These are phyloP conservation scores for Leptopilina drosophilae DNA, from an alignment of 2,888 invertebrate genomes.

Conservation along the genomic window DNA sequence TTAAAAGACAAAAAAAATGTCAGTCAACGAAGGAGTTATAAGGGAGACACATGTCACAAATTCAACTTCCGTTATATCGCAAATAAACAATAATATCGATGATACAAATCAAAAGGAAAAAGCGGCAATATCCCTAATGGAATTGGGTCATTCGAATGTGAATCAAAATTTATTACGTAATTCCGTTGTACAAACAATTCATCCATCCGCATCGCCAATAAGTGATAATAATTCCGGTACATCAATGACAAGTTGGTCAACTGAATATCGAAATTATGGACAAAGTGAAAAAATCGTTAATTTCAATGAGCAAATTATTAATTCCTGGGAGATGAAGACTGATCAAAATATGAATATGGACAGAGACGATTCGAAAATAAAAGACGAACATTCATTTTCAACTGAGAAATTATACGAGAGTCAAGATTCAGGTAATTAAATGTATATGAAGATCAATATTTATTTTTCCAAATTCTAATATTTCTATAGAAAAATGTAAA, in stretches of 20 bases:
- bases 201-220: slow-evolving; percentile 55
- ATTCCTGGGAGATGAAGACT: neutral
- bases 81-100: neutral
- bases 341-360: neutral
- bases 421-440: no score
- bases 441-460: no score
- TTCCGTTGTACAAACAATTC: slow-evolving; percentile 48
- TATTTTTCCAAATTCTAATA: no score
- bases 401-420: neutral
- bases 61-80: neutral
- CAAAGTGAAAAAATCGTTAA: neutral
- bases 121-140: slow-evolving; percentile 51
- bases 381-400: neutral
- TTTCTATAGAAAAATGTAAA: no score
- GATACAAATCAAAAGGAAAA: slow-evolving; percentile 13
- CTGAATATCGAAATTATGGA: slow-evolving; percentile 43
- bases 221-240: slow-evolving; percentile 53
- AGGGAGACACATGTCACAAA: neutral
- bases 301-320: neutral
- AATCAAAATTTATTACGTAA: slow-evolving; percentile 45
- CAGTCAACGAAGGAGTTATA: neutral
- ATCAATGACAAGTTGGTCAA: slow-evolving; percentile 52
- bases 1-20: neutral
- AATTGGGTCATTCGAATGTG: slow-evolving; percentile 45
- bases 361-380: neutral